Percentiles rank a stretch among this genome's conserved stretches.
Evolutionary conservation across 2,888 invertebrate species (phyloP).

Genomic region (Acrocyrtus sp.): DNA sequence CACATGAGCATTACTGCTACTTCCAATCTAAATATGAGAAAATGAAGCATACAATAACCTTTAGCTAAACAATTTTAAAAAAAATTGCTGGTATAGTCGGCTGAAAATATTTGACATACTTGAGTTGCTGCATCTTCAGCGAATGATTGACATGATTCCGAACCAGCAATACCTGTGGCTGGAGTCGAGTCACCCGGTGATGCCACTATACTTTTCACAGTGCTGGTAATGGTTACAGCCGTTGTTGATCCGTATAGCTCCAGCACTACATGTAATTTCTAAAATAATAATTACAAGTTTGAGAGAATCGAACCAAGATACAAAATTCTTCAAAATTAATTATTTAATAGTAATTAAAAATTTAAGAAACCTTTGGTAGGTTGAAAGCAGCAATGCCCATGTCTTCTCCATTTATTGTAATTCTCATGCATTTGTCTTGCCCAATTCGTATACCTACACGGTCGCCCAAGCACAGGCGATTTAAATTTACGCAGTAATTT

Average conservation of each 20-base stretch:
- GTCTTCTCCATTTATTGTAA: conserved; percentile 85
- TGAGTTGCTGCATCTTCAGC: conserved; percentile 38
- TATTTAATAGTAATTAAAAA: neutral
- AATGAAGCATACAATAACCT: neutral
- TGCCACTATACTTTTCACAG: conserved; percentile 54
- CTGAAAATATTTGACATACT: conserved; percentile 15
- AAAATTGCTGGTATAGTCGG: neutral
- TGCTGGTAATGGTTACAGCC: conserved; percentile 76
- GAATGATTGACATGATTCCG: conserved; percentile 52
- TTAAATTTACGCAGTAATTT: conserved; percentile 78
- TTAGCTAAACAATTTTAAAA: neutral
- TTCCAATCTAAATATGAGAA: neutral
- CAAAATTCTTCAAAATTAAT: neutral
- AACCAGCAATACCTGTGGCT: conserved; percentile 44
- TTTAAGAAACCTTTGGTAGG: conserved; percentile 80
- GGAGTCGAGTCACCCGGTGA: conserved; percentile 54
- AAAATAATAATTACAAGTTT: conserved; percentile 65
- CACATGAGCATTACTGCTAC: conserved; percentile 4
- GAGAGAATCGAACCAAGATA: neutral
- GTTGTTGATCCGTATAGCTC: conserved; percentile 84
- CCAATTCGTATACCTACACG: conserved; percentile 78
- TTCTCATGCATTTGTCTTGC: conserved; percentile 73
- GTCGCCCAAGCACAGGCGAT: conserved; percentile 84
- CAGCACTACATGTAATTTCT: conserved; percentile 84
- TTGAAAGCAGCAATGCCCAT: conserved; percentile 71